Base-by-base conservation (phyloP, 1,140 invertebrate genomes). In the Drosophila jambulina region DNA sequence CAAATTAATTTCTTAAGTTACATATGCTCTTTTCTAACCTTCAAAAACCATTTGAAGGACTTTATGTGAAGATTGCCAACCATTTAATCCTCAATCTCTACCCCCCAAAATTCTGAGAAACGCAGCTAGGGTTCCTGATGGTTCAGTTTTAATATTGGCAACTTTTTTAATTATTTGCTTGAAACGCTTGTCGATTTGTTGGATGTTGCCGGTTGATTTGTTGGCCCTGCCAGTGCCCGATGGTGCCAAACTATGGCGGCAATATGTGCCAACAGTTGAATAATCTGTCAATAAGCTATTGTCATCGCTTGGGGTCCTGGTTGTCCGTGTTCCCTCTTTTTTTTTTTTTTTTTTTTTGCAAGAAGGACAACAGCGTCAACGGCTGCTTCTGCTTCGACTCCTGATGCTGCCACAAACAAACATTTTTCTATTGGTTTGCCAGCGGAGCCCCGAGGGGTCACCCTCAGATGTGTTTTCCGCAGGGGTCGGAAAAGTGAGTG, bases 81-180 rank as follows among this genome's bases (percentile, higher is more conserved):
- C 10, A 25, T 36, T 49, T 23, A 25, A 38, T n/a, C 21, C 25
- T 25, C 21, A 17, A 10, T n/a, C 15, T 45, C 10, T 48, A 25
- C 38, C 48, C 51, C 25, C 2, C 12, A 5, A 8, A 10, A 17
- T 10, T 2, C 21, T 19, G 25, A 12, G 19, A 12, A n/a, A 29
- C 19, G 6, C 21, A 23, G 45, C 8, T 6, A 1, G 23, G 10
- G 46, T 69, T 69, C 69, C 62, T 61, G 76, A 58, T 53, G 67
- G 75, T 48, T 71, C 65, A 48, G 68, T 91, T 91, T 91, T 91
- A 87, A 83, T 91, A 91, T 87, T 91, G 84, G 71, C 70, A 91
- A 91, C 87, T 91, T 91, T 91, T 91, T 91, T 91, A 91, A 91
- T 91, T 91, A 91, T 91, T 91, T 91, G 80, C 87, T 91, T 69